Evolutionary conservation across 2,113 vertebrate species (phyloP).

Genomic region (Aspiorhynchus laticeps): DNA sequence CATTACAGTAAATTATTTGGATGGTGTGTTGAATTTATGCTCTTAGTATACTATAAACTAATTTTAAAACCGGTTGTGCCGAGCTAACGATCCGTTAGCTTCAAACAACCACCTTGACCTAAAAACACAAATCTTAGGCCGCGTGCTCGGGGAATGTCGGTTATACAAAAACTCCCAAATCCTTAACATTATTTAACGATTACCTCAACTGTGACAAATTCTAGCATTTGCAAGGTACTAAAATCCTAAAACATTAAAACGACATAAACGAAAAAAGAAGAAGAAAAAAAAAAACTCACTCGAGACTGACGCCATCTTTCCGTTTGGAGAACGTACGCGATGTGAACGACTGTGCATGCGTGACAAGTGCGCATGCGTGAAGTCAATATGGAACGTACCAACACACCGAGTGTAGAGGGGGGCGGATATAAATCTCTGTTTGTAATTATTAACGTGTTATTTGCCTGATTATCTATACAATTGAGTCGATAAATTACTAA

Average conservation of each 20-base stretch:
- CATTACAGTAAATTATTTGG: not conserved
- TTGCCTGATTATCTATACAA: not conserved
- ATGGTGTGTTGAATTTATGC: too few species aligned
- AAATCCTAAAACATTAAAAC: not conserved
- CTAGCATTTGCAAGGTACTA: not conserved
- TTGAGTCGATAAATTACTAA: not conserved
- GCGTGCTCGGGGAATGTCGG: not conserved
- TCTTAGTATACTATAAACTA: not conserved
- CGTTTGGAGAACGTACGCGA: not conserved
- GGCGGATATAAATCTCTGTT: not conserved
- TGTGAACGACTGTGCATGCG: not conserved
- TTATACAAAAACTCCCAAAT: not conserved
- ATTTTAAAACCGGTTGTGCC: not conserved
- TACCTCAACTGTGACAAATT: not conserved
- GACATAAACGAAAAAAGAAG: not conserved
- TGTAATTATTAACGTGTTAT: not conserved
- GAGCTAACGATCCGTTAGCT: not conserved
- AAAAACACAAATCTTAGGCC: conserved; percentile 31
- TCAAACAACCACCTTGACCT: conserved; percentile 20
- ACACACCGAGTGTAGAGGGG: not conserved
- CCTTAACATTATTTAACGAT: too few species aligned
- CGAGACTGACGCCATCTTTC: conserved; percentile 77
- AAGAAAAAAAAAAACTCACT: conserved; percentile 63
- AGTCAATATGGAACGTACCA: conserved; percentile 19
- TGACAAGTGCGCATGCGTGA: not conserved